phyloP scores from a whole-genome alignment of 2,113 vertebrate species.

The Callipepla californica region DNA sequence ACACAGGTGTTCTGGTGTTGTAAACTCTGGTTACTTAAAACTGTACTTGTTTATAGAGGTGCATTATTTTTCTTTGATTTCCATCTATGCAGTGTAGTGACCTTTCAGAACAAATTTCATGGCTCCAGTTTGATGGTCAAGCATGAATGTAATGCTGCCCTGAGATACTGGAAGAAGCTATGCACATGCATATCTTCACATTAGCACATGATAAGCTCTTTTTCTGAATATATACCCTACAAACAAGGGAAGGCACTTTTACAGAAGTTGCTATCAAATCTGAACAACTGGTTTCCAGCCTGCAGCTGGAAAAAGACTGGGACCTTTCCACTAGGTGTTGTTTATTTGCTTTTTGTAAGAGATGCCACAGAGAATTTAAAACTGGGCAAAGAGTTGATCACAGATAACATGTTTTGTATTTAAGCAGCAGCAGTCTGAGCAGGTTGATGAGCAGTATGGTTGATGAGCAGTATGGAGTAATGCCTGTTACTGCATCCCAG shows the following conservation, averaged over 20 bases:
- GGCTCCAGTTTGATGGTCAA: neutral
- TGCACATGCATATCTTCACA: neutral
- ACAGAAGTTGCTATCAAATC: neutral
- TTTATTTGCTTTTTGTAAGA: neutral
- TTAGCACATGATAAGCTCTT: neutral
- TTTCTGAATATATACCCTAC: conserved; percentile 1
- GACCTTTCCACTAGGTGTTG: neutral
- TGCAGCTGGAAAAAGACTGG: neutral
- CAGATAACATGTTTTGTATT: neutral
- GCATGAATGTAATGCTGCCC: neutral
- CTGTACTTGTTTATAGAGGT: neutral
- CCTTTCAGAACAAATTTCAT: neutral
- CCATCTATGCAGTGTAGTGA: neutral
- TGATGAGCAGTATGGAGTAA: neutral
- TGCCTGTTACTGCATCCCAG: neutral
- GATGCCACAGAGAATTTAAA: neutral
- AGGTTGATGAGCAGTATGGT: neutral
- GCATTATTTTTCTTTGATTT: neutral
- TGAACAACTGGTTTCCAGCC: neutral
- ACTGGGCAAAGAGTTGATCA: neutral
- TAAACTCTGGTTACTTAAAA: neutral
- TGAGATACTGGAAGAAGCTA: neutral
- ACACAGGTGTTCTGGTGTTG: neutral
- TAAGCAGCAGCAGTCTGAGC: neutral
- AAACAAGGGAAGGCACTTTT: neutral